Base-by-base conservation (phyloP, 1,140 invertebrate genomes). In the Drosophila sechellia region DNA sequence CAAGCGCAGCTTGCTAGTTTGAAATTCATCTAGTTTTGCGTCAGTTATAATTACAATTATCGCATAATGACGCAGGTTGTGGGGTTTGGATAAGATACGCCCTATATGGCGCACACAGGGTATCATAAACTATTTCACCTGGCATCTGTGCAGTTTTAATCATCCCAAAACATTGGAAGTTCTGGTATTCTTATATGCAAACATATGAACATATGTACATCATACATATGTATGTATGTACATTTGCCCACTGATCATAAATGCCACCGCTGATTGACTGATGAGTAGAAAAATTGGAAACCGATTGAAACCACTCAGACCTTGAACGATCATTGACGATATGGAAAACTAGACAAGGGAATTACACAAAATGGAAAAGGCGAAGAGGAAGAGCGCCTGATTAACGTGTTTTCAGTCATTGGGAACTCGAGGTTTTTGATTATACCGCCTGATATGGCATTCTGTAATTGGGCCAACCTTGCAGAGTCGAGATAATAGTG, bases 221-320 rank as follows among this genome's bases (percentile, higher is more conserved):
- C 20, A 22, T 0, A 11, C 11, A 12, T 59, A 31, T 31, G 31
- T 31, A 37, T 3, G 3, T 37, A 13, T 4, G 3, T 39, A 13
- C 3, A 35, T 52, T 35, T 34, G 3, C 11, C 59, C 31, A 34
- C 34, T 40, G 54, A 60, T 59, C 59, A 58, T 42, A 58, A 58
- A 42, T 61, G 54, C 58, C 54, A 59, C 4, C 17, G 59, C 43
- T 65, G 66, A 70, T 70, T 70, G 66, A 69, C 12, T 69, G 61
- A 31, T 42, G n/a, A 48, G 27, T 56, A 27, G 22, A 27, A 42
- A 31, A n/a, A 64, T n/a, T 56, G 17, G 11, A 27, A 43, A 50
- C 8, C 25, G 46, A 34, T 34, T 34, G 27, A 43, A 39, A 65
- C 58, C 15, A 35, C 15, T 27, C 10, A 25, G 66, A 46, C 43